A percentile compares a stretch with the other conserved stretches of the same genome.
phyloP scores from a whole-genome alignment of 2,797 vertebrate species.

The Prunella strophiata region DNA sequence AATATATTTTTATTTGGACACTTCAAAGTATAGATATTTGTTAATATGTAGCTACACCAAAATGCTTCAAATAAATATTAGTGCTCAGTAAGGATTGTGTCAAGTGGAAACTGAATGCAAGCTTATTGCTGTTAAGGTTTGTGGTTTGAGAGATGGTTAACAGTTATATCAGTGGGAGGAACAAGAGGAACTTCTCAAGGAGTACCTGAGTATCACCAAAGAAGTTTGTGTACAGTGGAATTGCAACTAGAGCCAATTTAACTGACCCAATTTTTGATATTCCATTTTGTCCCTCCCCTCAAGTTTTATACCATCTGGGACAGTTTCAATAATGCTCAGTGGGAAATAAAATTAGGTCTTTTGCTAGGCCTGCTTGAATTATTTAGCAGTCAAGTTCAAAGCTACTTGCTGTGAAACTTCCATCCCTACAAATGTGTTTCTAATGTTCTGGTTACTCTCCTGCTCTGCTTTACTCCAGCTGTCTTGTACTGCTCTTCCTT shows the following conservation, averaged over 20 bases:
- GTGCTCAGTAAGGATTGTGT: background rate
- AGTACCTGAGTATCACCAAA: background rate
- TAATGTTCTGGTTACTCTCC: background rate
- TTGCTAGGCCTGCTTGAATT: background rate
- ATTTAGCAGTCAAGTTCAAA: background rate
- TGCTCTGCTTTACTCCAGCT: background rate
- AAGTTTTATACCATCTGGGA: background rate
- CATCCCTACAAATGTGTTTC: background rate
- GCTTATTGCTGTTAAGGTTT: background rate
- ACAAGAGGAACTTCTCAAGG: background rate
- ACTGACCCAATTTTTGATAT: background rate
- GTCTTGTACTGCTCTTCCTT: background rate
- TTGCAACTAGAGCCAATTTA: background rate
- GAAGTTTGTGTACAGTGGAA: background rate
- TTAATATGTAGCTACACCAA: background rate
- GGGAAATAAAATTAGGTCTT: background rate
- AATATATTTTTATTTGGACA: background rate
- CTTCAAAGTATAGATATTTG: background rate
- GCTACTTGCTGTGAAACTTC: background rate
- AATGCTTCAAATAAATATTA: background rate
- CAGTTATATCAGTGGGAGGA: background rate
- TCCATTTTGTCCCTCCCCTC: background rate
- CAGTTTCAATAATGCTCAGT: background rate
- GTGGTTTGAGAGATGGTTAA: background rate
- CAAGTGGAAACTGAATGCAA: background rate